Evolutionary conservation across 2,113 vertebrate genomes (phyloP).

Genomic region (Psilopsiagon aurifrons): DNA sequence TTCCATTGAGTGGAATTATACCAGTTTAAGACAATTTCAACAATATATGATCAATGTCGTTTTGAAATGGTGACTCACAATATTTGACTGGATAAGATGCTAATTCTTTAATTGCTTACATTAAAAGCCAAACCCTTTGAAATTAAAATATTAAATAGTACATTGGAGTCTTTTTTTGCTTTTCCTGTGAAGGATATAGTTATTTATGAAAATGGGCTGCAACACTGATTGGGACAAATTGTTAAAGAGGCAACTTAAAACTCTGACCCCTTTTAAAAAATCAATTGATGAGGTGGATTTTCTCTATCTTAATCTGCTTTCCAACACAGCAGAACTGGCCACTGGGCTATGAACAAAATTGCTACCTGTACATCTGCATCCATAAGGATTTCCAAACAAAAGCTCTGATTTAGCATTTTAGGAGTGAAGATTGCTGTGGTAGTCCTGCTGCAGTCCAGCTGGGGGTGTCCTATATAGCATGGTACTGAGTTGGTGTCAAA

Average conservation of each 20-base stretch:
- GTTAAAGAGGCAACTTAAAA: background rate
- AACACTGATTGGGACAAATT: background rate
- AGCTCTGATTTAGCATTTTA: background rate
- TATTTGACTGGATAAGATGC: background rate
- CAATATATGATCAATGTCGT: rapidly evolving
- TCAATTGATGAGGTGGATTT: background rate
- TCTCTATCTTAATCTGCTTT: background rate
- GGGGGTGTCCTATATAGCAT: background rate
- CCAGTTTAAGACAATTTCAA: background rate
- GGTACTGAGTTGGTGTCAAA: background rate
- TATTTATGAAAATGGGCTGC: background rate
- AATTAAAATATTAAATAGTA: background rate
- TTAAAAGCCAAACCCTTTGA: background rate
- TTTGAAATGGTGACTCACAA: background rate
- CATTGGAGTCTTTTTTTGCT: background rate
- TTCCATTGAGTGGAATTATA: background rate
- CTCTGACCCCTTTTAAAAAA: background rate
- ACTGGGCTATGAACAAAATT: background rate
- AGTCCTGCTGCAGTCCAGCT: background rate
- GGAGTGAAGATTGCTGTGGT: background rate
- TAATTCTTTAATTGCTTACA: background rate
- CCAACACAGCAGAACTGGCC: background rate
- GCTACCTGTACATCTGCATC: background rate
- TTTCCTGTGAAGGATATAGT: background rate
- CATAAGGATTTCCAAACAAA: background rate